These are phyloP conservation scores for Heterotilapia buettikoferi DNA, from an alignment of 2,113 vertebrate species.

Conservation along the genomic window DNA sequence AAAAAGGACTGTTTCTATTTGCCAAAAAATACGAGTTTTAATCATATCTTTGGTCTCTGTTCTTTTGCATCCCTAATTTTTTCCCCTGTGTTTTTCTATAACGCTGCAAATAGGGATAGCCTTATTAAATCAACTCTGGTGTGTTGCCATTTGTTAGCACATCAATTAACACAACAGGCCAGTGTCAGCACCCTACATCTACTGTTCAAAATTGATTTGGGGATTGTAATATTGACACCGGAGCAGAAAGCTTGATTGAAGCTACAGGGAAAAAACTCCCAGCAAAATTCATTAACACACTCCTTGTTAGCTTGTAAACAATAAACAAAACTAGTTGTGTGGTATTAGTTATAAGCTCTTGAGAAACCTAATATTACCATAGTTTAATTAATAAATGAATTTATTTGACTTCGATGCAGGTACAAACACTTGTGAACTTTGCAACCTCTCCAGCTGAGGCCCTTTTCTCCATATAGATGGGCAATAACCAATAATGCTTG, in stretches of 20 bases:
- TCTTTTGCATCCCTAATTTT: slow-evolving; percentile 9
- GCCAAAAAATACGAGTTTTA: background rate
- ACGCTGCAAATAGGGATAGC: background rate
- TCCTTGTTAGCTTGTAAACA: background rate
- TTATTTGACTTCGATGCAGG: background rate
- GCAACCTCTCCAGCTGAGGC: background rate
- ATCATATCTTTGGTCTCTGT: background rate
- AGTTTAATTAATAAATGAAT: background rate
- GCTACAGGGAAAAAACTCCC: background rate
- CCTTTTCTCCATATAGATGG: background rate
- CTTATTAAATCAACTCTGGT: slow-evolving; percentile 41
- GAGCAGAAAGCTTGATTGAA: background rate
- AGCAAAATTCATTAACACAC: background rate
- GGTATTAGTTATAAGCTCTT: background rate
- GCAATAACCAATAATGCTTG: slow-evolving; percentile 21
- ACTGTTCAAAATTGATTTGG: background rate
- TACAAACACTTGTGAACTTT: background rate
- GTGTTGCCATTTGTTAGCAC: slow-evolving; percentile 1
- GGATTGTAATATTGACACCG: background rate
- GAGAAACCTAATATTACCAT: background rate
- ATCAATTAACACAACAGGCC: slow-evolving; percentile 1
- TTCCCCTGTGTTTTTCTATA: background rate
- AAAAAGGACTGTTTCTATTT: background rate
- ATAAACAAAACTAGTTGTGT: background rate
- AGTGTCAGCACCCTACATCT: background rate